phyloP scores from a whole-genome alignment of 2,888 invertebrate species.

The Spicauda simplicius region DNA sequence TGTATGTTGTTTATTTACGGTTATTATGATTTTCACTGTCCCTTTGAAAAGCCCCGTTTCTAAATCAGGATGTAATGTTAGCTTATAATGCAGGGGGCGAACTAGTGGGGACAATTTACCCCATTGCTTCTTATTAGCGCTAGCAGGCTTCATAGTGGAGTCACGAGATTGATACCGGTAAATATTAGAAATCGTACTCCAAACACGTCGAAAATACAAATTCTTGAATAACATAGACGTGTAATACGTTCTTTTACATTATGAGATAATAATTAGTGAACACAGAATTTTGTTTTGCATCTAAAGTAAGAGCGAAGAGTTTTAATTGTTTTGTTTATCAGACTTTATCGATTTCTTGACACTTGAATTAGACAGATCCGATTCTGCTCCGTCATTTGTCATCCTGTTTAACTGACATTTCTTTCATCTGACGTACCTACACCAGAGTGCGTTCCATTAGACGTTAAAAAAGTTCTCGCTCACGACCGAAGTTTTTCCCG shows the following conservation, averaged over 20 bases:
- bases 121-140: conserved; percentile 40
- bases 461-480: no score
- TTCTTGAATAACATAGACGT: conserved; percentile 10
- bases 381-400: no score
- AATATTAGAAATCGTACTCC: neutral
- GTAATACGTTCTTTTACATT: neutral
- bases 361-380: no score
- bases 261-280: neutral
- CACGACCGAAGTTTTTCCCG: no score
- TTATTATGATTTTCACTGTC: conserved; percentile 65
- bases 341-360: no score
- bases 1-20: conserved; percentile 64
- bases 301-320: neutral
- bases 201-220: neutral
- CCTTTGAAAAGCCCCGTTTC: conserved; percentile 64
- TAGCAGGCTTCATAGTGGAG: neutral
- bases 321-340: no score
- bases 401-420: no score
- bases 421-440: no score
- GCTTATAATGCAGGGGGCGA: conserved; percentile 67
- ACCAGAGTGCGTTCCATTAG: no score
- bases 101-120: conserved; percentile 64
- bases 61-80: conserved; percentile 63
- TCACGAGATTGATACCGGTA: conserved; percentile 30
- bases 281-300: neutral